Evolutionary conservation across 2,888 invertebrate genomes (phyloP).

Genomic region (Plebejus anna): DNA sequence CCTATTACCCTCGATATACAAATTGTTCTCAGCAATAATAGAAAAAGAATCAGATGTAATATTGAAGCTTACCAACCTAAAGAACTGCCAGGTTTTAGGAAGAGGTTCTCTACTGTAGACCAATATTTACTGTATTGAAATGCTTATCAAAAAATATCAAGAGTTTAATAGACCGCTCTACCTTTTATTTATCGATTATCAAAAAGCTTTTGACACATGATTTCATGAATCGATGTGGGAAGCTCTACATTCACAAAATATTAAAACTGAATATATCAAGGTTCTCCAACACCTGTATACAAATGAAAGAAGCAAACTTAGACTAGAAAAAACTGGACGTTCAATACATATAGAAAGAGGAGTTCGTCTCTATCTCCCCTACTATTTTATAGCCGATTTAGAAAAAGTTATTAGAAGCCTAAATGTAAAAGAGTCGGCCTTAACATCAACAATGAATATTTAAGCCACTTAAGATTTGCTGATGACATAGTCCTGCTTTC

Average conservation of each 20-base stretch:
- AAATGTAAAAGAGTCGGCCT: conserved; percentile 23
- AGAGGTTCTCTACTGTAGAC: too few species aligned
- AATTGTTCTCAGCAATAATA: too few species aligned
- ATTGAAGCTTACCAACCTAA: too few species aligned
- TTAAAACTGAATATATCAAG: neutral
- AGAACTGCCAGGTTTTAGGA: too few species aligned
- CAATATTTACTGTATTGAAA: conserved; percentile 21
- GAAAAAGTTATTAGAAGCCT: neutral
- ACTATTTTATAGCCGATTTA: neutral
- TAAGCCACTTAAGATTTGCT: neutral
- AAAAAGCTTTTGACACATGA: neutral
- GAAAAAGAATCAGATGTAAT: too few species aligned
- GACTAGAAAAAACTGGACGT: conserved; percentile 22
- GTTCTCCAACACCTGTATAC: conserved; percentile 26
- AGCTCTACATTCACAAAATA: neutral
- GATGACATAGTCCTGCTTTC: conserved; percentile 6
- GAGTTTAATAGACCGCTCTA: conserved; percentile 33
- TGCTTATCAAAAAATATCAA: conserved; percentile 28
- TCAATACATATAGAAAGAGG: conserved; percentile 24
- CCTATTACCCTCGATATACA: too few species aligned
- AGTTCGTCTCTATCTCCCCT: neutral
- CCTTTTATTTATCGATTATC: conserved; percentile 10
- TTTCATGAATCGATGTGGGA: conserved; percentile 26
- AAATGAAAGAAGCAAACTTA: conserved; percentile 25
- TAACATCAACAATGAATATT: conserved; percentile 2